Conservation (phyloP, 2,797 vertebrate genomes). For the Spinibarbus caldwelli region DNA sequence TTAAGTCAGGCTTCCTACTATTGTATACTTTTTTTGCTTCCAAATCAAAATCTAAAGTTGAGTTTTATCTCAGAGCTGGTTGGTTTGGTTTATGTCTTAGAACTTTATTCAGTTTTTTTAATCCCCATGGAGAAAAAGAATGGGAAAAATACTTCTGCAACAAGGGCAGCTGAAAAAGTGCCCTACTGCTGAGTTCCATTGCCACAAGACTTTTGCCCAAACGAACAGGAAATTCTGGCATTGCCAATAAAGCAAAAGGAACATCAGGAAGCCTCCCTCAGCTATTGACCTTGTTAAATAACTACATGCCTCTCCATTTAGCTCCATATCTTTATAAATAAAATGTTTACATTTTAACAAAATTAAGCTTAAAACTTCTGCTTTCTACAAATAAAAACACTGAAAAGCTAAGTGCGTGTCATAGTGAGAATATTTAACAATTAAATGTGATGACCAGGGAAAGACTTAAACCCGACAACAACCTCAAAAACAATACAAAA, state of each 20-base stretch:
- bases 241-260: conserved; percentile 35
- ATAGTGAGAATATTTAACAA: background rate
- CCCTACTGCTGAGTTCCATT: background rate
- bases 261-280: conserved; percentile 16
- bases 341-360: background rate
- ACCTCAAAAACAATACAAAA: background rate
- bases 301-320: background rate
- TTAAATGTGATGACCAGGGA: background rate
- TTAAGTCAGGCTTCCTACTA: background rate
- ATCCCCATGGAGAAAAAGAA: background rate
- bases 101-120: background rate
- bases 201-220: background rate
- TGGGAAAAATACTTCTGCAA: background rate
- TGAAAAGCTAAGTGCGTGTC: background rate
- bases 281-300: background rate
- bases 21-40: background rate
- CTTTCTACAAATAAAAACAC: background rate
- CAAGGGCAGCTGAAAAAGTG: background rate
- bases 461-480: background rate
- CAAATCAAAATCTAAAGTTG: background rate
- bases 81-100: background rate
- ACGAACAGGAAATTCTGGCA: conserved; percentile 54
- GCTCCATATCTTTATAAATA: background rate
- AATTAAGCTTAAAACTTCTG: background rate
- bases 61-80: background rate